These are phyloP conservation scores for Amphiduros pacificus DNA, from an alignment of 2,888 invertebrate species.

Conservation along the genomic window DNA sequence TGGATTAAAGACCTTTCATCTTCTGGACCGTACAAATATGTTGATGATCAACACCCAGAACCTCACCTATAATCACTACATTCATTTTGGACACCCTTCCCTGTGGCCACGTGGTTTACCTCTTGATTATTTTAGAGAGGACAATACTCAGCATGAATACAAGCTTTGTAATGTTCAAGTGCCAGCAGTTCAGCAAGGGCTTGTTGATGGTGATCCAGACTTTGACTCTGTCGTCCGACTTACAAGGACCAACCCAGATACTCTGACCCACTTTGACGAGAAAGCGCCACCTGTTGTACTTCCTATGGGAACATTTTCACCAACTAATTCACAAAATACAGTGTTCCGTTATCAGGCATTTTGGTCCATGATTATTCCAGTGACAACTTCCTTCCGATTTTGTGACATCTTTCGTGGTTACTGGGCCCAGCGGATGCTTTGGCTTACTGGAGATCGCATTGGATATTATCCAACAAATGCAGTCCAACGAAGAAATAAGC, in stretches of 20 bases:
- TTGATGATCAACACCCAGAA: slow-evolving; percentile 23
- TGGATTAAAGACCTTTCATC: slow-evolving; percentile 11
- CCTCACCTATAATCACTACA: slow-evolving; percentile 29
- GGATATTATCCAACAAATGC: slow-evolving; percentile 36
- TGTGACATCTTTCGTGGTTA: slow-evolving; percentile 45
- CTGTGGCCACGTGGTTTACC: slow-evolving; percentile 49
- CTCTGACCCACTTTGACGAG: slow-evolving; percentile 36
- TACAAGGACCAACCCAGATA: slow-evolving; percentile 29
- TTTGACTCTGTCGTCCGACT: slow-evolving; percentile 45
- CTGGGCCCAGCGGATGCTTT: slow-evolving; percentile 40
- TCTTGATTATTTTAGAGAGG: slow-evolving; percentile 36
- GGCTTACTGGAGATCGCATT: slow-evolving; percentile 34
- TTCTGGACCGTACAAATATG: neutral
- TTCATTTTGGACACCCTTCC: slow-evolving; percentile 43
- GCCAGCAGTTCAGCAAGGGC: slow-evolving; percentile 41
- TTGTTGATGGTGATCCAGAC: slow-evolving; percentile 46
- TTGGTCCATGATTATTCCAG: slow-evolving; percentile 40
- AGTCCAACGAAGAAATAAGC: slow-evolving; percentile 34
- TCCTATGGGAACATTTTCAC: slow-evolving; percentile 34
- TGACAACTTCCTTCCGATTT: slow-evolving; percentile 34
- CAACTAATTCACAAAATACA: slow-evolving; percentile 46
- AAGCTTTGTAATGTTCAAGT: slow-evolving; percentile 12
- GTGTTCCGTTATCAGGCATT: slow-evolving; percentile 38
- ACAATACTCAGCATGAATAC: slow-evolving; percentile 21
- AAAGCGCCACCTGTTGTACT: slow-evolving; percentile 37